A percentile compares a stretch with the other conserved stretches of the same genome.
These are phyloP conservation scores for Drosophila mimica DNA, from an alignment of 2,888 invertebrate species.

Conservation along the genomic window DNA sequence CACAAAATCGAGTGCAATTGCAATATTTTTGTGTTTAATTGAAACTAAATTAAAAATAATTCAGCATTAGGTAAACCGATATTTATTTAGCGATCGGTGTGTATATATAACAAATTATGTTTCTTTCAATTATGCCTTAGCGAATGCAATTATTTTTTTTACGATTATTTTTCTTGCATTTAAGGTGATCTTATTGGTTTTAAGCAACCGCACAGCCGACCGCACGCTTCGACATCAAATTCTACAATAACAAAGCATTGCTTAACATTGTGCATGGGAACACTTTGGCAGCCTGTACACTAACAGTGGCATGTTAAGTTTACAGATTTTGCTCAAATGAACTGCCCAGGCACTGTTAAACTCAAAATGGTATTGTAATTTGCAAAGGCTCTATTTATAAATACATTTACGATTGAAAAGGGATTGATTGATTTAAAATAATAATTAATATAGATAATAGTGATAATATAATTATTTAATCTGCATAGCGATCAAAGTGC, in stretches of 20 bases:
- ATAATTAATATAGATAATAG: background rate
- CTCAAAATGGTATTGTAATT: constrained; percentile 42
- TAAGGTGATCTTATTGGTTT: constrained; percentile 18
- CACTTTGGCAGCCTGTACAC: constrained; percentile 5
- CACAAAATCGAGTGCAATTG: constrained; percentile 57
- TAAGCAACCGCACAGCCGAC: constrained; percentile 45
- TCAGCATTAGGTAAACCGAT: constrained; percentile 33
- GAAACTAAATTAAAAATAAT: constrained; percentile 67
- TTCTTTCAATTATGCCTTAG: constrained; percentile 22
- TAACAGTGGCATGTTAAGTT: constrained; percentile 25
- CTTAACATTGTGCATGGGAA: constrained; percentile 30
- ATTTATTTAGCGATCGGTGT: constrained; percentile 19
- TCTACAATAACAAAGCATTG: constrained; percentile 53
- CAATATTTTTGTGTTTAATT: constrained; percentile 62
- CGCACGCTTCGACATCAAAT: constrained; percentile 54
- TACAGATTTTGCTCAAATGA: constrained; percentile 20
- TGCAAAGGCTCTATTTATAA: accelerated
- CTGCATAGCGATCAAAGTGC: background rate
- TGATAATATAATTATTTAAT: no score
- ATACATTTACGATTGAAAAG: background rate
- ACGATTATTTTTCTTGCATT: constrained; percentile 18
- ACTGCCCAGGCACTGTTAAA: background rate
- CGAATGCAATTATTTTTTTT: constrained; percentile 20
- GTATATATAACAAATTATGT: constrained; percentile 19
- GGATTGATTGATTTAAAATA: background rate